Evolutionary conservation across 2,113 vertebrate genomes (phyloP), one percentile per base, ranked within the genome.

Genomic region (Eidolon helvum): DNA sequence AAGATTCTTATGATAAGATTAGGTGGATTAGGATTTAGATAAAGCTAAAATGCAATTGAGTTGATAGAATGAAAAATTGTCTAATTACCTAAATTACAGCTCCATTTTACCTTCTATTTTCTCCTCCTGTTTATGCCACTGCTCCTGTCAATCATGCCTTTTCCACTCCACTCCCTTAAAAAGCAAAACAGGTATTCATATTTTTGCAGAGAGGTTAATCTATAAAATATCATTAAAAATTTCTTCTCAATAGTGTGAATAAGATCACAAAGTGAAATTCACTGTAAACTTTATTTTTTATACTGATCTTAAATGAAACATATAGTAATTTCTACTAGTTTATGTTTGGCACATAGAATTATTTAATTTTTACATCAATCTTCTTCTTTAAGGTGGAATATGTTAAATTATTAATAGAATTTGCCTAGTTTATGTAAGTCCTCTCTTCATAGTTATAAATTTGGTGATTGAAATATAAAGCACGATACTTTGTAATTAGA

Each of bases 341-440:
- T 85, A 75, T 10, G 1, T 59, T 89, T 71, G 21, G 59, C 71
- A 80, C 9, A 66, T 10, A 61, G 33, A 78, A 91, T 80, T 15
- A 65, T 72, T 94, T 95, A 87, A 55, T 57, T 87, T 93, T 90
- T 68, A 90, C 63, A 83, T 50, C 33, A 88, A 22, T 75, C 18
- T 83, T 92, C 86, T 38, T 69, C 8, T 74, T 94, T 57, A 93
- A 96, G 28, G 18, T 91, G 84, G 21, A 85, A 80, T 91, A 53
- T 94, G 33, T 48, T 93, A 85, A 85, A 72, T 80, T 96, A 85
- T 55, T 69, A 18, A 59, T 75, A 50, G 71, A 33, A 69, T 90
- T 95, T 95, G 3, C 22, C 21, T 26, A 40, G 16, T 30, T 91
- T 85, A 63, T 82, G 45, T 79, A 95, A 95, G 4, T 61, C 0